These are phyloP conservation scores for Zophobas atratus DNA, from an alignment of 1,140 invertebrate species.

Conservation along the genomic window DNA sequence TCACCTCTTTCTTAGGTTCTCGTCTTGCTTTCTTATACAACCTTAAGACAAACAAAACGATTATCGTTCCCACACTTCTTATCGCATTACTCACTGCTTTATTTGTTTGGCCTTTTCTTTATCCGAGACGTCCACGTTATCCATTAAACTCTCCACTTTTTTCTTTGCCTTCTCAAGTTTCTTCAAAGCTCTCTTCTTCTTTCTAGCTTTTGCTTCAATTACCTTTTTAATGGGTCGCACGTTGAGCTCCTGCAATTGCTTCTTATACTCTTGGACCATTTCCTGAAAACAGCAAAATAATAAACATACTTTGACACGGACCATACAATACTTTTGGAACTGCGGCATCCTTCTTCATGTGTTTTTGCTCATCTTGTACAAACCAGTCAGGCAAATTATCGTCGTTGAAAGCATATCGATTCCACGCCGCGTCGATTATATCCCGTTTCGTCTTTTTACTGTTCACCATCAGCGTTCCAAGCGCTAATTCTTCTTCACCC, in stretches of 20 bases:
- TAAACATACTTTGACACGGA: not conserved
- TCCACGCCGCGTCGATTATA: conserved; percentile 91
- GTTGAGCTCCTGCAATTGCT: conserved; percentile 90
- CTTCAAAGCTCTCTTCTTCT: conserved; percentile 90
- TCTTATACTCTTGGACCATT: conserved; percentile 81
- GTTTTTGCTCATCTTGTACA: conserved; percentile 92
- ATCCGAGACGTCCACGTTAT: conserved; percentile 91
- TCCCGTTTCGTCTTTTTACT: conserved; percentile 91
- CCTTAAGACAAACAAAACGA: conserved; percentile 69
- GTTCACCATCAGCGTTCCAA: conserved; percentile 88
- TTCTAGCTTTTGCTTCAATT: conserved; percentile 97
- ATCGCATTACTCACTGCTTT: conserved; percentile 80
- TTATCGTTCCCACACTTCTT: conserved; percentile 10
- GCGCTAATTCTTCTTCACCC: conserved; percentile 87
- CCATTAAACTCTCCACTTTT: conserved; percentile 92
- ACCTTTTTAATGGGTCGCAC: conserved; percentile 98
- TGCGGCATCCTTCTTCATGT: conserved; percentile 85
- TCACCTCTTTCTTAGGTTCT: conserved; percentile 90
- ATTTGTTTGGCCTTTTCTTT: conserved; percentile 94
- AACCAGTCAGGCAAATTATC: conserved; percentile 97
- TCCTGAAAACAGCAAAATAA: conserved; percentile 69
- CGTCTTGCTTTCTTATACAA: conserved; percentile 93
- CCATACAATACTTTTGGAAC: conserved; percentile 78
- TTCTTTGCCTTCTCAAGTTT: conserved; percentile 96
- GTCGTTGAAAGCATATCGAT: conserved; percentile 92